Percentiles rank a stretch among this genome's conserved stretches.
Conservation (phyloP, 35 echinoderm and acorn worm genomes). For the Apostichopus parvimensis region DNA sequence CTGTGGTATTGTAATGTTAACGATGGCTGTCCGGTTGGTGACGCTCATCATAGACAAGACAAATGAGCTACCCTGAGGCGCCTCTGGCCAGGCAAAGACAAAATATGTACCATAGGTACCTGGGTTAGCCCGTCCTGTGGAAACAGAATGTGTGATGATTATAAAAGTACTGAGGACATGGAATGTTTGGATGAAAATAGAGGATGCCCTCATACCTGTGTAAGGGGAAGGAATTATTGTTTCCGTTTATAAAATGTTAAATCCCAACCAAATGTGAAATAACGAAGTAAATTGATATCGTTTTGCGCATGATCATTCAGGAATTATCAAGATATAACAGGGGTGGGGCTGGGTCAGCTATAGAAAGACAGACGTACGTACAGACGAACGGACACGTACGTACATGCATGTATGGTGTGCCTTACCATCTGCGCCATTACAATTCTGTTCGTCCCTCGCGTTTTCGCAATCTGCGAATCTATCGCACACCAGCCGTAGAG, state of each 20-base stretch:
- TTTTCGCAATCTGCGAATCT: constrained; percentile 18
- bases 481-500: constrained; percentile 8
- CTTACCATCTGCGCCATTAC: background rate
- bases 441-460: background rate
- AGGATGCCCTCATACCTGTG: too few relatives aligned
- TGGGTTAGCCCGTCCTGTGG: background rate
- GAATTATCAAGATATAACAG: background rate
- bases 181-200: too few relatives aligned
- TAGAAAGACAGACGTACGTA: background rate
- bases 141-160: background rate
- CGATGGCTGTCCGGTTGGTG: constrained; percentile 1
- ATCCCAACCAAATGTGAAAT: too few relatives aligned
- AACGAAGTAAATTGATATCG: too few relatives aligned
- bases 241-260: too few relatives aligned
- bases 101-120: constrained; percentile 24
- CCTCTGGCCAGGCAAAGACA: constrained; percentile 13
- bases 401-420: background rate
- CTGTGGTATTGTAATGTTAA: background rate
- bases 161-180: too few relatives aligned
- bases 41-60: constrained; percentile 20
- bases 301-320: too few relatives aligned
- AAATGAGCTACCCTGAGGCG: background rate
- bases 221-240: too few relatives aligned
- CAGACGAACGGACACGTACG: background rate
- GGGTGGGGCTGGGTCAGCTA: background rate